phyloP scores from a whole-genome alignment of 2,888 invertebrate species.

The Abscondita cerata region DNA sequence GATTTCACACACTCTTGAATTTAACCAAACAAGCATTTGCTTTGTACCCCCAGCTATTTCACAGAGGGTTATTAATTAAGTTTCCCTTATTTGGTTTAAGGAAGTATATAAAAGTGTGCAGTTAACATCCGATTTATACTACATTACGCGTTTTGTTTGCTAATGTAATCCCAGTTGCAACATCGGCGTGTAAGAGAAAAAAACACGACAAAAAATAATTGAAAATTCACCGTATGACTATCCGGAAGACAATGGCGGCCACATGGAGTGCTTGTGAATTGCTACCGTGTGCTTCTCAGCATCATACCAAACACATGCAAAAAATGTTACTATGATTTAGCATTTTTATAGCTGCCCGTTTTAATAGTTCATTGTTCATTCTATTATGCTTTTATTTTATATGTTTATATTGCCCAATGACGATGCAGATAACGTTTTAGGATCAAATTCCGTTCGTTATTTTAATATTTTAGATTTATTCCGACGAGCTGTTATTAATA shows the following conservation, averaged over 20 bases:
- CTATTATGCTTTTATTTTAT: not conserved
- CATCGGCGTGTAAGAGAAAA: not conserved
- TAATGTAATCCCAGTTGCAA: not conserved
- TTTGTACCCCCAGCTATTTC: constrained; percentile 27
- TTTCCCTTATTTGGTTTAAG: constrained; percentile 26
- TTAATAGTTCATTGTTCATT: not conserved
- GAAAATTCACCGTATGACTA: constrained; percentile 38
- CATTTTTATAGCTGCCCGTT: constrained; percentile 7
- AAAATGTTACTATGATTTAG: constrained; percentile 17
- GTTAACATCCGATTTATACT: not conserved
- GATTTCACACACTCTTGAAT: constrained; percentile 55
- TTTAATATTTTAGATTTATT: no score
- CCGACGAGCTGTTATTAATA: no score
- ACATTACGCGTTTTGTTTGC: not conserved
- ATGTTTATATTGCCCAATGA: no score
- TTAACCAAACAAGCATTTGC: constrained; percentile 42
- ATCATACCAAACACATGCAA: constrained; percentile 21
- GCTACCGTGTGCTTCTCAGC: constrained; percentile 50
- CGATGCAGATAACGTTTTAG: no score
- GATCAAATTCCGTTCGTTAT: no score
- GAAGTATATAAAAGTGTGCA: not conserved
- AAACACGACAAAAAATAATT: not conserved
- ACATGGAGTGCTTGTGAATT: constrained; percentile 50
- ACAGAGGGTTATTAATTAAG: constrained; percentile 35
- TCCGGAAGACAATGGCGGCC: constrained; percentile 51